These are phyloP conservation scores for Macropodus opercularis DNA, from an alignment of 2,797 vertebrate species.

Conservation along the genomic window DNA sequence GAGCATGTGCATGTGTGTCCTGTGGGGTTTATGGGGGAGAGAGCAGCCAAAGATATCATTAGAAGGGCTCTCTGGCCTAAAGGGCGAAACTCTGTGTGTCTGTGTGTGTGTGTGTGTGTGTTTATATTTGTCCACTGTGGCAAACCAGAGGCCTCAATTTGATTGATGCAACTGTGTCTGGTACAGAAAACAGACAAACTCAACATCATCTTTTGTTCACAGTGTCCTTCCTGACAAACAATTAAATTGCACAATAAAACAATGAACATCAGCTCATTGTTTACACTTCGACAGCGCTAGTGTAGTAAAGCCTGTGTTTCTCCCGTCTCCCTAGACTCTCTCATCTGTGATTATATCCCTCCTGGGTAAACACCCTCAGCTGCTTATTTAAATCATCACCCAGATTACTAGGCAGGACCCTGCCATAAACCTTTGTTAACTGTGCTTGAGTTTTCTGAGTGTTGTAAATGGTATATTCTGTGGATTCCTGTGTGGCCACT, in stretches of 20 bases:
- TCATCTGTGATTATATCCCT: constrained; percentile 61
- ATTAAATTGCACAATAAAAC: constrained; percentile 42
- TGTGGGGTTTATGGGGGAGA: constrained; percentile 45
- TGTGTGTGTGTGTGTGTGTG: constrained; percentile 25
- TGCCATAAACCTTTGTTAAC: constrained; percentile 52
- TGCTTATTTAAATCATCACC: constrained; percentile 66
- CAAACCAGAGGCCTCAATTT: constrained; percentile 35
- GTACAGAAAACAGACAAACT: constrained; percentile 52
- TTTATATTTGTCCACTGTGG: constrained; percentile 48
- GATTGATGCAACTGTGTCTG: constrained; percentile 38
- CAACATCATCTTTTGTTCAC: constrained; percentile 15
- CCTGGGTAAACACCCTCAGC: constrained; percentile 55
- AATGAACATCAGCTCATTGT: constrained; percentile 30
- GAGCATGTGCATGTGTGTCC: constrained; percentile 37
- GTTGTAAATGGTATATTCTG: constrained; percentile 42
- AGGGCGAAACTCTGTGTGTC: constrained; percentile 39
- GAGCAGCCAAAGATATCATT: constrained; percentile 64
- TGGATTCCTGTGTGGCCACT: constrained; percentile 13
- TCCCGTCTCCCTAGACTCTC: constrained; percentile 14
- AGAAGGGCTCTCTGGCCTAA: constrained; percentile 44
- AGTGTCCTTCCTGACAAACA: constrained; percentile 31
- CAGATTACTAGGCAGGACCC: constrained; percentile 48
- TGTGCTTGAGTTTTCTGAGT: constrained; percentile 34
- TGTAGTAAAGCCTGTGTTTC: constrained; percentile 39
- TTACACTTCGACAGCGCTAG: constrained; percentile 43